phyloP scores from a whole-genome alignment of 2,113 vertebrate genomes.

The Amblyopsis rosae region DNA sequence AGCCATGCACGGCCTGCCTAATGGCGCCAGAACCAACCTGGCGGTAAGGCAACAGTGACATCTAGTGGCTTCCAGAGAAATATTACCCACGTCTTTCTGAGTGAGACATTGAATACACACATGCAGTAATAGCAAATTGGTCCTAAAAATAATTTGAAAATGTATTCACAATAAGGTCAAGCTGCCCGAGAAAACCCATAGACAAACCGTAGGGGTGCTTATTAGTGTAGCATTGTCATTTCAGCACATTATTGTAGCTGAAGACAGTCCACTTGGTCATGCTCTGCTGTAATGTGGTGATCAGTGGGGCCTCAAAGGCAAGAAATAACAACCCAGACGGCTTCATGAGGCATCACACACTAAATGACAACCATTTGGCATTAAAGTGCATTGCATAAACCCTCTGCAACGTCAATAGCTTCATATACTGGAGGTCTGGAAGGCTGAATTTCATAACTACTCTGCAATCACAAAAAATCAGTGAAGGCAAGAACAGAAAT shows the following conservation, averaged over 20 bases:
- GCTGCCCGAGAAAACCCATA: slow-evolving; percentile 7
- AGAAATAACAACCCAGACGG: slow-evolving; percentile 65
- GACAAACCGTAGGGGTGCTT: slow-evolving; percentile 10
- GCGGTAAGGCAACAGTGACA: slow-evolving; percentile 67
- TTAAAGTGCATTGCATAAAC: slow-evolving; percentile 65
- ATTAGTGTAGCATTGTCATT: slow-evolving; percentile 42
- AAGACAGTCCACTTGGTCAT: slow-evolving; percentile 71
- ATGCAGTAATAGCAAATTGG: background rate
- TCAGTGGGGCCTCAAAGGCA: slow-evolving; percentile 63
- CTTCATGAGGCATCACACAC: slow-evolving; percentile 71
- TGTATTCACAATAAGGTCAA: slow-evolving; percentile 11
- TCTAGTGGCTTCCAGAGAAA: slow-evolving; percentile 51
- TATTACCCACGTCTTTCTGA: background rate
- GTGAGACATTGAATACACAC: background rate
- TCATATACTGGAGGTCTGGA: slow-evolving; percentile 28
- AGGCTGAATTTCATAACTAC: slow-evolving; percentile 35
- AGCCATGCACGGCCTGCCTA: slow-evolving; percentile 32
- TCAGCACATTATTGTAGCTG: slow-evolving; percentile 49
- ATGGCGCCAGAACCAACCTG: background rate
- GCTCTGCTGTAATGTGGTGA: slow-evolving; percentile 69
- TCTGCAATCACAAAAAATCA: slow-evolving; percentile 37
- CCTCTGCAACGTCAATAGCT: slow-evolving; percentile 66
- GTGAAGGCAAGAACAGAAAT: slow-evolving; percentile 16
- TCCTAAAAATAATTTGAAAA: slow-evolving; percentile 8
- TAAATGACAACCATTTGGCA: slow-evolving; percentile 71